Conservation (phyloP, 2,797 vertebrate species). For the Phoeniculus purpureus region DNA sequence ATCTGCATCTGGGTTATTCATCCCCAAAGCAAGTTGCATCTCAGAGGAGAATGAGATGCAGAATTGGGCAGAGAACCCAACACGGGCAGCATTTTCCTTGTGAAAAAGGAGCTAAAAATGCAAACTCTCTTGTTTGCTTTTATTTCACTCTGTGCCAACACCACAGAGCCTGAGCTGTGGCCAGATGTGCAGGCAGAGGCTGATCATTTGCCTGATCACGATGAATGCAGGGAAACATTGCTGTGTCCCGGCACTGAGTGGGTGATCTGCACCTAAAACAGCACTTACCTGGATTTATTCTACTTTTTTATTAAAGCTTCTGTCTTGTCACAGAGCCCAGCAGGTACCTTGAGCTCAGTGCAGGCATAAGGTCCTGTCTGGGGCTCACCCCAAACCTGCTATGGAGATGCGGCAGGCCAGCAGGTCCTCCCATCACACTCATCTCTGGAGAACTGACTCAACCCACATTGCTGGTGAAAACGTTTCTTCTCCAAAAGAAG, state of each 20-base stretch:
- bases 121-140: accelerated
- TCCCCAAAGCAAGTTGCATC: accelerated
- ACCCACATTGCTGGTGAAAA: not conserved
- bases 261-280: not conserved
- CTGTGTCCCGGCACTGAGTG: not conserved
- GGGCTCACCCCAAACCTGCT: not conserved
- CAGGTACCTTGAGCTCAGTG: accelerated
- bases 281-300: no score
- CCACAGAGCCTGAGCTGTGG: accelerated
- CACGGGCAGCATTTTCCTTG: not conserved
- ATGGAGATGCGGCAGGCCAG: not conserved
- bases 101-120: accelerated
- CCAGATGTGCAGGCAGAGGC: not conserved
- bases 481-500: not conserved
- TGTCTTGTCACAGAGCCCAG: not conserved
- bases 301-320: not conserved
- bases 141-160: not conserved
- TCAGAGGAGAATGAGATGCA: no score
- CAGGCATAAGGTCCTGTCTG: accelerated
- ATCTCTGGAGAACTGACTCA: not conserved
- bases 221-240: accelerated
- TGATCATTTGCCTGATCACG: not conserved
- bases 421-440: not conserved
- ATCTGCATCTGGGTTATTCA: not conserved
- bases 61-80: not conserved